These are phyloP conservation scores for Miltochrista miniata DNA, from an alignment of 2,888 invertebrate species.

Conservation along the genomic window DNA sequence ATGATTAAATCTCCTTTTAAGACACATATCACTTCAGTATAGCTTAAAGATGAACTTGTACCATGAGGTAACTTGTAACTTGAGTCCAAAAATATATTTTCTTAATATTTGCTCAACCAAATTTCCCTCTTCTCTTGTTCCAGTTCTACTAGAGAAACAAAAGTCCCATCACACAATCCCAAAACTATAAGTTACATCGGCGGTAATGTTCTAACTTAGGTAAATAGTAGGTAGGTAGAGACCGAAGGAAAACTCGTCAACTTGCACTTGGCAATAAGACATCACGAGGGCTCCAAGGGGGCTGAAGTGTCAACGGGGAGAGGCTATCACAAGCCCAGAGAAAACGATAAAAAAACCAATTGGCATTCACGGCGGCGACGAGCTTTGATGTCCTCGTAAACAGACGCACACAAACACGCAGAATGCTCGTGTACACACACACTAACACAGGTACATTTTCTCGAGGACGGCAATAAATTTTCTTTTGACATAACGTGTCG, in stretches of 20 bases:
- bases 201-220: slow-evolving; percentile 1
- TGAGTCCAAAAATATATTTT: too few relatives aligned
- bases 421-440: slow-evolving; percentile 12
- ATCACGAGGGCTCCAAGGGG: slow-evolving; percentile 8
- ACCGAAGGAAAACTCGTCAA: slow-evolving; percentile 18
- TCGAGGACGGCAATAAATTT: slow-evolving; percentile 20
- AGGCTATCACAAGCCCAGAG: slow-evolving; percentile 52
- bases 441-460: slow-evolving; percentile 11
- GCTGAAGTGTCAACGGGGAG: slow-evolving; percentile 6
- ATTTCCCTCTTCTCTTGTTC: neutral
- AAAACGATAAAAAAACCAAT: slow-evolving; percentile 74
- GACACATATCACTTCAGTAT: too few relatives aligned
- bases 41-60: too few relatives aligned
- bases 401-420: slow-evolving; percentile 42
- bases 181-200: neutral
- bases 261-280: slow-evolving; percentile 24
- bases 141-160: neutral
- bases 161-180: neutral
- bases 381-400: slow-evolving; percentile 64
- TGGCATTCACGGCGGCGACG: slow-evolving; percentile 59
- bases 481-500: slow-evolving; percentile 13
- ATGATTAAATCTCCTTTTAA: too few relatives aligned
- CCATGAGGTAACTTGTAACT: too few relatives aligned
- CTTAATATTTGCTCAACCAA: neutral
- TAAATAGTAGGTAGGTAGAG: slow-evolving; percentile 21